Conservation (phyloP, 1,140 invertebrate genomes). For the Popillia japonica region DNA sequence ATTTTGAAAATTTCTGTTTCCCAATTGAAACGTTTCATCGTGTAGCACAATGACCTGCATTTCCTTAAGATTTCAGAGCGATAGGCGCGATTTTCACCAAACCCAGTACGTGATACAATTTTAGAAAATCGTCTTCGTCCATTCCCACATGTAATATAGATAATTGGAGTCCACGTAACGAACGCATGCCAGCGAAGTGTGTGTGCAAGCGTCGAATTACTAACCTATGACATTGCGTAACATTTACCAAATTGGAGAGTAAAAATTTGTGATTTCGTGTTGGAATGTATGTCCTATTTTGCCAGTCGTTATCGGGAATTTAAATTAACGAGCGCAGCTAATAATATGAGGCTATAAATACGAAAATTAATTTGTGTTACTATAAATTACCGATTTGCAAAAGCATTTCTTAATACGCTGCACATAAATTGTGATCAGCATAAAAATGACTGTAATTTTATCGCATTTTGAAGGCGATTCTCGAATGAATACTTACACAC, state of each 20-base stretch:
- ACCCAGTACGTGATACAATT: conserved; percentile 24
- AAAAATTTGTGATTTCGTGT: not conserved
- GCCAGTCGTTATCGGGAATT: no score
- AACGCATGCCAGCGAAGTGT: not conserved
- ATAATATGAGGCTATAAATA: no score
- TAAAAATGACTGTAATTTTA: no score
- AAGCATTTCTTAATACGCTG: no score
- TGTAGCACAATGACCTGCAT: conserved; percentile 24
- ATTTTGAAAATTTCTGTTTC: conserved; percentile 33
- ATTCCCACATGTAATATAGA: not conserved
- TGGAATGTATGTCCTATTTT: no score
- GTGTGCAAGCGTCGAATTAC: not conserved
- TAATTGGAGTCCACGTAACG: no score
- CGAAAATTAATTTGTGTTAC: no score
- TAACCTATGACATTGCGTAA: conserved; percentile 10
- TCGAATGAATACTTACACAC: no score
- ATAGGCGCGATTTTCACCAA: conserved; percentile 22
- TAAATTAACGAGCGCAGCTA: no score
- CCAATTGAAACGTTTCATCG: conserved; percentile 16
- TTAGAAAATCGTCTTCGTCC: conserved; percentile 26
- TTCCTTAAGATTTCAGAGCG: conserved; percentile 18
- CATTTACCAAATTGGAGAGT: not conserved
- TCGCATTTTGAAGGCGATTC: no score
- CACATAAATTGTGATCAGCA: no score
- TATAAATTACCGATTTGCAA: no score